Evolutionary conservation across 2,888 invertebrate species (phyloP).

Genomic region (Meteorus cinctellus): DNA sequence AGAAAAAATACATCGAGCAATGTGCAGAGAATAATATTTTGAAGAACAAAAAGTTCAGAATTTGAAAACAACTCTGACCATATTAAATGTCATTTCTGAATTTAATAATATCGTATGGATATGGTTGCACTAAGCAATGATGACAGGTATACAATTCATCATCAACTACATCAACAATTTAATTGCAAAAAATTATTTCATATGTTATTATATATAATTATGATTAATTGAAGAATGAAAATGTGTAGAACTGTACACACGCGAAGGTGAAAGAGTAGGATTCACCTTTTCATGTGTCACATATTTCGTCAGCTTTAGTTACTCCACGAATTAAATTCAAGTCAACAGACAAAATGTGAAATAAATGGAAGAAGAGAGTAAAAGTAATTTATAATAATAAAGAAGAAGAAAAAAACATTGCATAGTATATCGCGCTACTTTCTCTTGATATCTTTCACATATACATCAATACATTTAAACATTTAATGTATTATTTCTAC

Average conservation of each 20-base stretch:
- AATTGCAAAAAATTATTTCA: slow-evolving; percentile 5
- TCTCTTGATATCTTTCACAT: neutral
- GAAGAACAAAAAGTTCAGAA: neutral
- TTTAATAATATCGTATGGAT: neutral
- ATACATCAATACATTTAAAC: neutral
- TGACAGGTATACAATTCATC: neutral
- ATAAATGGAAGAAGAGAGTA: slow-evolving; percentile 8
- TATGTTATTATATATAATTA: neutral
- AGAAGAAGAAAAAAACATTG: neutral
- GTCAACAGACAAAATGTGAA: neutral
- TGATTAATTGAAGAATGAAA: slow-evolving; percentile 7
- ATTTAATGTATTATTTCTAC: slow-evolving; percentile 9
- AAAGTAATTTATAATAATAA: neutral
- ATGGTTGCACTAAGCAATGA: neutral
- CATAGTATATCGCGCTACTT: slow-evolving; percentile 15
- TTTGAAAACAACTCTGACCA: neutral
- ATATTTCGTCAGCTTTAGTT: neutral
- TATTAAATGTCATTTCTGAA: slow-evolving; percentile 7
- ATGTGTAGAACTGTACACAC: neutral
- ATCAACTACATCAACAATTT: neutral
- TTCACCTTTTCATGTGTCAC: neutral
- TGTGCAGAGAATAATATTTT: neutral
- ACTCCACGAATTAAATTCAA: neutral
- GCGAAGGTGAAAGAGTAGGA: neutral
- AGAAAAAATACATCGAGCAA: neutral